A percentile compares a stretch with the other conserved stretches of the same genome.
These are phyloP conservation scores for Drosophila neotestacea DNA, from an alignment of 2,888 invertebrate genomes.

Conservation along the genomic window DNA sequence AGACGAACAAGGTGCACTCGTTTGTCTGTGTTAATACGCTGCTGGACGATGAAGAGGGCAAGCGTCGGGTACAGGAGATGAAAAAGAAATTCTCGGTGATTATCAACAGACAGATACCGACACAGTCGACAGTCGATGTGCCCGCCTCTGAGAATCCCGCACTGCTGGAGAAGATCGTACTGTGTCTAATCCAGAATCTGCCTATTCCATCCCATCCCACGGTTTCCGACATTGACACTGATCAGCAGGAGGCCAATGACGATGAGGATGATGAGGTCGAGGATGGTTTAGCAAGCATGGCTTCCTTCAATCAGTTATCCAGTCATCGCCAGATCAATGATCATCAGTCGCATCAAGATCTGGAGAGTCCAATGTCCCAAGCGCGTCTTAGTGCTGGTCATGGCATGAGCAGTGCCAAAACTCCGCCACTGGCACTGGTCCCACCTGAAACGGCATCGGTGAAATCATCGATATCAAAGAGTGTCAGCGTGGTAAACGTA, in stretches of 20 bases:
- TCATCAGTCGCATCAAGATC: conserved; percentile 27
- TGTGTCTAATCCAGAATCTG: conserved; percentile 88
- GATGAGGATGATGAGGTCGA: conserved; percentile 39
- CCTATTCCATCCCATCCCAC: conserved; percentile 57
- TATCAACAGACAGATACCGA: conserved; percentile 86
- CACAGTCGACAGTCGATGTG: conserved; percentile 80
- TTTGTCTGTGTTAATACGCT: conserved; percentile 95
- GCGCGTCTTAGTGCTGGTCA: conserved; percentile 42
- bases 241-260: conserved; percentile 41
- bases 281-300: conserved; percentile 36
- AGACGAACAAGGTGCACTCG: conserved; percentile 91
- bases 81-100: conserved; percentile 91
- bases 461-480: conserved; percentile 84
- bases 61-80: conserved; percentile 91
- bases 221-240: conserved; percentile 63
- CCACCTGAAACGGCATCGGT: conserved; percentile 84
- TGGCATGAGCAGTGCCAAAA: conserved; percentile 70
- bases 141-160: conserved; percentile 90
- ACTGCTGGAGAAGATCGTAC: conserved; percentile 90
- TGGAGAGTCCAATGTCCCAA: conserved; percentile 50
- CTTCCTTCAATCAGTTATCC: conserved; percentile 21
- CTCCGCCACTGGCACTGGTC: conserved; percentile 84
- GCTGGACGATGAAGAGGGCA: conserved; percentile 90
- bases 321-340: conserved; percentile 18
- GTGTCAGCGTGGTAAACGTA: conserved; percentile 84